Percentiles rank a stretch among this genome's conserved stretches.
These are phyloP conservation scores for Channallabes apus DNA, from an alignment of 2,797 vertebrate species.

Conservation along the genomic window DNA sequence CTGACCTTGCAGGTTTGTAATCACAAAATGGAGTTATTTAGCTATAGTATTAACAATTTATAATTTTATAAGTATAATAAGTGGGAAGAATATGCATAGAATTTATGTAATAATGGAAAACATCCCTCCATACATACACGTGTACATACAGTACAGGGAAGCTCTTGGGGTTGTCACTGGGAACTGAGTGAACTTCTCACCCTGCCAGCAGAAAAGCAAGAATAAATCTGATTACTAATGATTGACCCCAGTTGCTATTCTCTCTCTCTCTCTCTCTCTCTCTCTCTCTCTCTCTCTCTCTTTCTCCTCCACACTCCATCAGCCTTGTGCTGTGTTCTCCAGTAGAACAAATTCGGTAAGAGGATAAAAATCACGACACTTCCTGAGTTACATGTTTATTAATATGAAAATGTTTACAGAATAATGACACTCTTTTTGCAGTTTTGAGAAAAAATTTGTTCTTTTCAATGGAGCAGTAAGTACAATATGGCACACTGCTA, in stretches of 20 bases:
- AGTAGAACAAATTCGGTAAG: neutral
- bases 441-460: no score
- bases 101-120: conserved; percentile 3
- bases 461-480: no score
- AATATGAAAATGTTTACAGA: no score
- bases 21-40: conserved; percentile 30
- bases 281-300: neutral
- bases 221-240: conserved; percentile 51
- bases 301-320: neutral
- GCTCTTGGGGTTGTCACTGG: conserved; percentile 48
- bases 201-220: conserved; percentile 41
- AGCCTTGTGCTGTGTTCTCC: neutral
- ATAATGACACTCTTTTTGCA: no score
- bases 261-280: conserved; percentile 11
- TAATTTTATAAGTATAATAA: conserved; percentile 26
- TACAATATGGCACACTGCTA: no score
- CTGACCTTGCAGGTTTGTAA: conserved; percentile 12
- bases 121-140: neutral
- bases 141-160: conserved; percentile 21
- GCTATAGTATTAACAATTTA: neutral
- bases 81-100: conserved; percentile 12
- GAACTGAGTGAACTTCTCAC: conserved; percentile 49
- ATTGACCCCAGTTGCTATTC: conserved; percentile 36
- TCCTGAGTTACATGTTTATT: neutral
- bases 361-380: neutral